Base-by-base conservation (phyloP, 2,797 vertebrate species). In the Anisognathus igniventris region DNA sequence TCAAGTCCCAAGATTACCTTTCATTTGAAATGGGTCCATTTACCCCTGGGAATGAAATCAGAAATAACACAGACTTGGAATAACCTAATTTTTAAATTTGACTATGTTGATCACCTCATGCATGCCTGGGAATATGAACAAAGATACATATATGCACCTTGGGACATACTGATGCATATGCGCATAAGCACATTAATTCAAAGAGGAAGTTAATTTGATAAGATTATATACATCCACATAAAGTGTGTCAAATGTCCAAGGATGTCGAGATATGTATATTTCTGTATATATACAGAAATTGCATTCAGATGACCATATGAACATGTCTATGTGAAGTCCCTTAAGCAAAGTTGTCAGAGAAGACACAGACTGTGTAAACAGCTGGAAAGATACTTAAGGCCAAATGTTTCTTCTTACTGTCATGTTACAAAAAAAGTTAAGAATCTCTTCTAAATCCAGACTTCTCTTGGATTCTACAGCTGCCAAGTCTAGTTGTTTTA, bases 1-100 rank as follows among this genome's bases (percentile, higher is more conserved):
- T 66, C 77, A 80, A 89, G 58, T 95, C 95, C 95, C 88, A 89
- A 77, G 88, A 95, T 91, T 96, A 95, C 94, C 94, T 93, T 95
- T 97, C 92, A 90, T 91, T 94, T 93, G 93, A 88, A 93, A 88
- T 8, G 20, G 40, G 16, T 83, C 92, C 94, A 96, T 91, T 86
- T 94, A 35, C 73, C 93, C 82, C 40, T 68, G 37, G 89, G 73
- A 90, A 93, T 1, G 2, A 95, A 96, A 91, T 67, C 53, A 92
- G 67, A 90, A 97, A 86, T 60, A 93, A 90, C 87, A 92, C 24
- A 79, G 56, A 57, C 91, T 91, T 93, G 87, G 92, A 96, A 91
- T 77, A 84, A 78, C 40, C 92, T 88, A 44, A 71, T 73, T 86
- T 90, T 94, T 73, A 67, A 67, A 84, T 96, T 95, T 96, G 90